Conservation (phyloP, 2,888 invertebrate genomes). For the Scaptodrosophila latifasciaeformis region DNA sequence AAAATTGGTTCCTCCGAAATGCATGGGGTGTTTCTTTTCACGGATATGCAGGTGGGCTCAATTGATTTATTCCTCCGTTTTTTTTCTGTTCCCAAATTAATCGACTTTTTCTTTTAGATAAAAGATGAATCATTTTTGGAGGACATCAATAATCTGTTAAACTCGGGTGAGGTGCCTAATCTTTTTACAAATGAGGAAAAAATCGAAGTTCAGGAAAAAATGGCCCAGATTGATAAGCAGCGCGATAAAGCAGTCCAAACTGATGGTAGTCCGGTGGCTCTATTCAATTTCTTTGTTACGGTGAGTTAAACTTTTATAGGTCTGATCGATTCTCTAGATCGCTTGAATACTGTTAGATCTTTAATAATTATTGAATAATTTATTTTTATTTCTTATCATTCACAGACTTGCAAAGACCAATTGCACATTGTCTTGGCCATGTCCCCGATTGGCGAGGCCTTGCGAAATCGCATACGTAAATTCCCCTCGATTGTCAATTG, state of each 20-base stretch:
- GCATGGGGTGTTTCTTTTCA: conserved; percentile 92
- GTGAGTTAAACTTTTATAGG: conserved; percentile 30
- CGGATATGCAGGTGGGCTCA: conserved; percentile 85
- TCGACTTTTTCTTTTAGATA: conserved; percentile 77
- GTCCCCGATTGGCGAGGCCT: conserved; percentile 92
- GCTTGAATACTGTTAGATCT: background rate
- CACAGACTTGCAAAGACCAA: conserved; percentile 88
- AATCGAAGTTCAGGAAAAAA: conserved; percentile 93
- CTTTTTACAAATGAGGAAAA: conserved; percentile 90
- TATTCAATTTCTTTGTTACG: conserved; percentile 91
- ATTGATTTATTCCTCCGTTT: background rate
- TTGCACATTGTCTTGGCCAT: conserved; percentile 91
- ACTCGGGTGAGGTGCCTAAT: conserved; percentile 95
- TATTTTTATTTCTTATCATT: background rate
- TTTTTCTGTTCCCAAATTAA: background rate
- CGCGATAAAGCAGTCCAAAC: conserved; percentile 91
- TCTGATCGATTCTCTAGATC: background rate
- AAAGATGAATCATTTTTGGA: conserved; percentile 95
- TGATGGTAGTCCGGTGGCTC: conserved; percentile 91
- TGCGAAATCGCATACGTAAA: conserved; percentile 88
- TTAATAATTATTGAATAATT: background rate
- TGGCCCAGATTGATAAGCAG: conserved; percentile 92
- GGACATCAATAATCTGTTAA: conserved; percentile 93
- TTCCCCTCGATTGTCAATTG: conserved; percentile 96
- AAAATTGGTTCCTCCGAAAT: conserved; percentile 89